These are phyloP conservation scores for Ormyrus thymus DNA, from an alignment of 2,888 invertebrate genomes.

Conservation along the genomic window DNA sequence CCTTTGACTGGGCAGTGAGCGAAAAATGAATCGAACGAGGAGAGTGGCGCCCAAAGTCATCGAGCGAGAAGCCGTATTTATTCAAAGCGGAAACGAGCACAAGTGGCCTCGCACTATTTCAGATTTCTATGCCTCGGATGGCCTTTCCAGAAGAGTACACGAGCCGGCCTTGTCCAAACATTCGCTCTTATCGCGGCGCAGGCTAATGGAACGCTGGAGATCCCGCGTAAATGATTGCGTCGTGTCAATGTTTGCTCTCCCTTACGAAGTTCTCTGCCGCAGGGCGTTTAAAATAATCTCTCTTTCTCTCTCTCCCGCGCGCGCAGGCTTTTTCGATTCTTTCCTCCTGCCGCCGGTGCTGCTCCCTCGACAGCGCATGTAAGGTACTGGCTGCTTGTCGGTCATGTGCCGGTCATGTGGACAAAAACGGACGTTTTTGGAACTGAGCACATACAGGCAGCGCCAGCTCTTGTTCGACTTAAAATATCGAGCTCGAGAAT, in stretches of 20 bases:
- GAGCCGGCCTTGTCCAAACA: slow-evolving; percentile 57
- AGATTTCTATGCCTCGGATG: slow-evolving; percentile 39
- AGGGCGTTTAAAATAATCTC: slow-evolving; percentile 53
- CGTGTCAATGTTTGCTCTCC: slow-evolving; percentile 64
- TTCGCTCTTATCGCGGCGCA: slow-evolving; percentile 52
- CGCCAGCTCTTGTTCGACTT: slow-evolving; percentile 11
- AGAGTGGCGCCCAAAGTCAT: too few relatives aligned
- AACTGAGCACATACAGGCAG: slow-evolving; percentile 13
- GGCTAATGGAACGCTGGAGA: slow-evolving; percentile 62
- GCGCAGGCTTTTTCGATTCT: slow-evolving; percentile 13
- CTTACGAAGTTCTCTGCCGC: slow-evolving; percentile 58
- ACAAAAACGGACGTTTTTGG: slow-evolving; percentile 36
- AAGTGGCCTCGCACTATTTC: slow-evolving; percentile 22
- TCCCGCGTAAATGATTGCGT: slow-evolving; percentile 61
- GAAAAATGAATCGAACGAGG: too few relatives aligned
- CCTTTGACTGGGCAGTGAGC: too few relatives aligned
- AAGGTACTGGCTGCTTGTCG: not conserved
- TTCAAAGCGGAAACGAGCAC: slow-evolving; percentile 32
- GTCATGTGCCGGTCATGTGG: not conserved
- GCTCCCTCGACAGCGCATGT: not conserved
- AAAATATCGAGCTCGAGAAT: slow-evolving; percentile 39
- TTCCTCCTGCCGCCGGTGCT: not conserved
- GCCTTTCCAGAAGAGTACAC: slow-evolving; percentile 28
- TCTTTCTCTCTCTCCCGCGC: not conserved
- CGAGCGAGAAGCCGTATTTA: slow-evolving; percentile 3